Conservation (phyloP, 2,888 invertebrate genomes). For the Leptinotarsa peninsularis region DNA sequence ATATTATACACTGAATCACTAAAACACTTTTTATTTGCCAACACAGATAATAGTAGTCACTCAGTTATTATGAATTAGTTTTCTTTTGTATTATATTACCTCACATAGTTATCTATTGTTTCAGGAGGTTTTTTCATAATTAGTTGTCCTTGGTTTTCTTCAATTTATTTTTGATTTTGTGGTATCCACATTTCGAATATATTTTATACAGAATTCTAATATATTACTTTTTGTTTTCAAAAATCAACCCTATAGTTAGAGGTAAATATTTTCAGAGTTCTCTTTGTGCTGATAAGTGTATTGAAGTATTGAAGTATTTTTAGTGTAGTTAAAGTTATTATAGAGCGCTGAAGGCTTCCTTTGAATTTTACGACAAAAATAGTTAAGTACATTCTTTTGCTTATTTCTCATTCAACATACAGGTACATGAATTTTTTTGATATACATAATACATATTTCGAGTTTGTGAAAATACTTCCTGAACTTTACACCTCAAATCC, state of each 20-base stretch:
- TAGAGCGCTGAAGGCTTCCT: conserved; percentile 36
- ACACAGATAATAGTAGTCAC: conserved; percentile 30
- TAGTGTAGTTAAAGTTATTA: conserved; percentile 31
- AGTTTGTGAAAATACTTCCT: conserved; percentile 45
- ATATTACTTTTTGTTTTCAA: conserved; percentile 35
- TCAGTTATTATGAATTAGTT: conserved; percentile 36
- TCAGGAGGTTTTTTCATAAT: conserved; percentile 47
- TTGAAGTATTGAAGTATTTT: conserved; percentile 37
- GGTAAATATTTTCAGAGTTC: conserved; percentile 39
- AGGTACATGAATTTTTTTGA: conserved; percentile 21
- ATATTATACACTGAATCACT: conserved; percentile 32
- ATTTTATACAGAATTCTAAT: conserved; percentile 29
- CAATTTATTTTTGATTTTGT: conserved; percentile 8
- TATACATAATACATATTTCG: conserved; percentile 29
- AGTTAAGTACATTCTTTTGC: conserved; percentile 24
- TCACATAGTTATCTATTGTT: conserved; percentile 35
- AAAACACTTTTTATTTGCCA: conserved; percentile 27
- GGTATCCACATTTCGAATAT: background rate
- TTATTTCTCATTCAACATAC: conserved; percentile 32
- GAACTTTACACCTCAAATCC: conserved; percentile 29
- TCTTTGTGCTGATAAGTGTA: conserved; percentile 42
- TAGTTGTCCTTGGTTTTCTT: conserved; percentile 23
- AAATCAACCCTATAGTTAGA: conserved; percentile 41
- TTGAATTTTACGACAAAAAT: conserved; percentile 29
- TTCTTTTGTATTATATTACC: conserved; percentile 32